These are phyloP conservation scores for Malurus splendens DNA, from an alignment of 2,797 vertebrate species.

Conservation along the genomic window DNA sequence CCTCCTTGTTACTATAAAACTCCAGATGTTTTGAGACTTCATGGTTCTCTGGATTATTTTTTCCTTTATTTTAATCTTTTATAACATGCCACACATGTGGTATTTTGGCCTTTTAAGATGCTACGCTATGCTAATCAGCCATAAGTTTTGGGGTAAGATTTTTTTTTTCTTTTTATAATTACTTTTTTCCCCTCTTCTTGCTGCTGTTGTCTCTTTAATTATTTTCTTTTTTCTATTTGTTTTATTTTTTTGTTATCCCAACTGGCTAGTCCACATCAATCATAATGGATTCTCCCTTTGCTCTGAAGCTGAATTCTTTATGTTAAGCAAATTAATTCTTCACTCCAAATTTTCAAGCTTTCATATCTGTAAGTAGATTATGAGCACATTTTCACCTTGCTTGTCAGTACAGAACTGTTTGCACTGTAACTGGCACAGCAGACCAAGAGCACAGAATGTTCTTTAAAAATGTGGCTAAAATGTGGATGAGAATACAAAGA, in stretches of 20 bases:
- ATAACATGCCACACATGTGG: conserved; percentile 73
- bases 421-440: not conserved
- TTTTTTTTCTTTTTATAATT: not conserved
- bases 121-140: conserved; percentile 36
- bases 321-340: not conserved
- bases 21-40: conserved; percentile 76
- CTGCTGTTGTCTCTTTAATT: not conserved
- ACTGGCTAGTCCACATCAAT: not conserved
- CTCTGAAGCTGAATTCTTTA: not conserved
- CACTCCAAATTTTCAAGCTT: not conserved
- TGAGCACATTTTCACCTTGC: not conserved
- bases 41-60: conserved; percentile 73
- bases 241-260: not conserved
- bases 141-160: not conserved
- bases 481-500: not conserved
- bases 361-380: not conserved
- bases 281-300: not conserved
- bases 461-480: not conserved
- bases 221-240: not conserved
- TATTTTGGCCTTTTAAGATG: conserved; percentile 62
- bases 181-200: not conserved
- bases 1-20: conserved; percentile 71
- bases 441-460: not conserved
- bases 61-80: conserved; percentile 73
- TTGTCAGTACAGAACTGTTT: not conserved